Percentiles rank a stretch among this genome's conserved stretches.
Evolutionary conservation across 2,797 vertebrate genomes (phyloP).

Genomic region (Capromys pilorides): DNA sequence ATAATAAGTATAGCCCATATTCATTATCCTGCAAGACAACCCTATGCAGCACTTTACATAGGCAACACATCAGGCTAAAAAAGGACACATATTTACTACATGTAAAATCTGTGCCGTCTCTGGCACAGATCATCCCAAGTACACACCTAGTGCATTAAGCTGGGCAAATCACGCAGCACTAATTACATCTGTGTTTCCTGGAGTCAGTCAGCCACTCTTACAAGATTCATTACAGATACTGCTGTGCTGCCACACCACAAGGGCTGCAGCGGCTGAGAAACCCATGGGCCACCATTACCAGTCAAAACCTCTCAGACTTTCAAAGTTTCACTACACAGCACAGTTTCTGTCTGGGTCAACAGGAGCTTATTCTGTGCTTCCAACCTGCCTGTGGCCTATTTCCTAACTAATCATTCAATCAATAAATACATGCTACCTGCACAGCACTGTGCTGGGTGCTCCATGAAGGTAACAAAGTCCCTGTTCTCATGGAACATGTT

Average conservation of each 20-base stretch:
- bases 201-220: neutral
- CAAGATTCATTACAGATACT: neutral
- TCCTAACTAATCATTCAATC: neutral
- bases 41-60: neutral
- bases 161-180: neutral
- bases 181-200: neutral
- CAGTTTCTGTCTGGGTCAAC: neutral
- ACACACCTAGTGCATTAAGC: neutral
- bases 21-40: neutral
- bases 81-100: neutral
- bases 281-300: neutral
- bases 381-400: neutral
- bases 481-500: neutral
- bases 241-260: neutral
- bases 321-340: neutral
- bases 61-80: neutral
- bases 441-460: neutral
- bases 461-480: neutral
- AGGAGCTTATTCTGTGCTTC: neutral
- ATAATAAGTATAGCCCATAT: neutral
- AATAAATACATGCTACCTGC: neutral
- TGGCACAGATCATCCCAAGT: neutral
- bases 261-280: neutral
- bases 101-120: slow-evolving; percentile 8
- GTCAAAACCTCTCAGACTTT: neutral